A percentile compares a stretch with the other conserved stretches of the same genome.
These are phyloP conservation scores for Caenorhabditis becei DNA, from an alignment of 2,888 invertebrate species.

Conservation along the genomic window DNA sequence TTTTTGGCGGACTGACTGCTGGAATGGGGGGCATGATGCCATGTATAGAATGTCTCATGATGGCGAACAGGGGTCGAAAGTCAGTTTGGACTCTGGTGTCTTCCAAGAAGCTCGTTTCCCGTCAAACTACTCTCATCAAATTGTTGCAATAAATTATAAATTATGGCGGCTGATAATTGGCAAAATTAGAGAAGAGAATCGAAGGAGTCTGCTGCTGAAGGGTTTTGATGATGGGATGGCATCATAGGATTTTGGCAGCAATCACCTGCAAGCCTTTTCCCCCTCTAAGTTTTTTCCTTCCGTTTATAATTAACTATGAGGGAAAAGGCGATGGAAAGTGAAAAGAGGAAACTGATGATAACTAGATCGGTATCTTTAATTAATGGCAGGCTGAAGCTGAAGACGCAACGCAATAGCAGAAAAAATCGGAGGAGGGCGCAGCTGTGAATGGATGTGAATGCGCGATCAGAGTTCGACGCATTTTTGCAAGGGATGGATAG, in stretches of 20 bases:
- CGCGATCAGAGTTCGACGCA: conserved; percentile 58
- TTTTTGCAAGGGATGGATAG: conserved; percentile 26
- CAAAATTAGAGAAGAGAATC: too few relatives aligned
- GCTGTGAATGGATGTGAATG: conserved; percentile 35
- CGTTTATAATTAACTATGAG: conserved; percentile 49
- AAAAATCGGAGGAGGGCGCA: conserved; percentile 20
- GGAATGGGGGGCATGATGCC: conserved; percentile 27
- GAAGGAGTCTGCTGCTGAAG: too few relatives aligned
- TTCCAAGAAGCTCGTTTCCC: not conserved
- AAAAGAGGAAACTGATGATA: conserved; percentile 59
- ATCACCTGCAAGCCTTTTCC: conserved; percentile 15
- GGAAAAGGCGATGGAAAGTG: conserved; percentile 38
- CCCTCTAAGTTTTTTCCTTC: conserved; percentile 9
- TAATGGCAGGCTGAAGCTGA: conserved; percentile 13
- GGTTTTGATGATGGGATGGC: not conserved
- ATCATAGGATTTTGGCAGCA: not conserved
- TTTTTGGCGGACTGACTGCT: not conserved
- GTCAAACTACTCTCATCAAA: not conserved
- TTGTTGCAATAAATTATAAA: conserved; percentile 39
- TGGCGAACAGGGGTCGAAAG: conserved; percentile 27
- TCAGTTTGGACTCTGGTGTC: conserved; percentile 45
- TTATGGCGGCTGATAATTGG: conserved; percentile 29
- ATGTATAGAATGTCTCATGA: conserved; percentile 48
- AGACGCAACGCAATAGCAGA: not conserved
- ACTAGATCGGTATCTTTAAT: conserved; percentile 60